These are phyloP conservation scores for Eremobia ochroleuca DNA, from an alignment of 2,888 invertebrate species.

Conservation along the genomic window DNA sequence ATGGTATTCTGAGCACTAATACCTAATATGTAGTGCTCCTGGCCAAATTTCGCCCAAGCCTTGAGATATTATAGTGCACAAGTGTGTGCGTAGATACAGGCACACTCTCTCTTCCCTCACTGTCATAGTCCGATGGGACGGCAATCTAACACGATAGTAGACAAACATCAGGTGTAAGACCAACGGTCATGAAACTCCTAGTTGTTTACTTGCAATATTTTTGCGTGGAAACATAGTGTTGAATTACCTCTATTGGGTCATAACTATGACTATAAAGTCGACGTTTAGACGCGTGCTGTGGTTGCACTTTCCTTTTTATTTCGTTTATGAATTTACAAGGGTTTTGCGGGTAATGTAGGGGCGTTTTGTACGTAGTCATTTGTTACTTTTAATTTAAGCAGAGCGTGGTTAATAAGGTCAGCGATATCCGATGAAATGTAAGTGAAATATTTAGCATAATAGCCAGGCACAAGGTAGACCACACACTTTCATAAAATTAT, in stretches of 20 bases:
- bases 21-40: background rate
- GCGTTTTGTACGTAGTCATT: slow-evolving; percentile 33
- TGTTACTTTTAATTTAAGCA: slow-evolving; percentile 32
- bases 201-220: slow-evolving; percentile 62
- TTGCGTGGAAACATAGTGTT: slow-evolving; percentile 71
- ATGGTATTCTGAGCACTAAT: background rate
- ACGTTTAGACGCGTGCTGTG: slow-evolving; percentile 37
- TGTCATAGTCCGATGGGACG: background rate
- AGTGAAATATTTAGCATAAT: slow-evolving; percentile 26
- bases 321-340: slow-evolving; percentile 49
- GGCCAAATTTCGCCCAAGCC: background rate
- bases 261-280: slow-evolving; percentile 67
- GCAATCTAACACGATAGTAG: background rate
- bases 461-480: background rate
- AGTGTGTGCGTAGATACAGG: background rate
- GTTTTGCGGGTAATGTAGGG: slow-evolving; percentile 41
- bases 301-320: slow-evolving; percentile 51
- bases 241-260: slow-evolving; percentile 75
- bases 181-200: slow-evolving; percentile 13
- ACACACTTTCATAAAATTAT: slow-evolving; percentile 1
- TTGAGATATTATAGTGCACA: background rate
- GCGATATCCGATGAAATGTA: slow-evolving; percentile 18
- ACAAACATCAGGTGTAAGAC: background rate
- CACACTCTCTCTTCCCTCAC: background rate
- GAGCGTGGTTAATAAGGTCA: slow-evolving; percentile 1